Evolutionary conservation across 2,797 vertebrate genomes (phyloP).

Genomic region (Protosalanx chinensis): DNA sequence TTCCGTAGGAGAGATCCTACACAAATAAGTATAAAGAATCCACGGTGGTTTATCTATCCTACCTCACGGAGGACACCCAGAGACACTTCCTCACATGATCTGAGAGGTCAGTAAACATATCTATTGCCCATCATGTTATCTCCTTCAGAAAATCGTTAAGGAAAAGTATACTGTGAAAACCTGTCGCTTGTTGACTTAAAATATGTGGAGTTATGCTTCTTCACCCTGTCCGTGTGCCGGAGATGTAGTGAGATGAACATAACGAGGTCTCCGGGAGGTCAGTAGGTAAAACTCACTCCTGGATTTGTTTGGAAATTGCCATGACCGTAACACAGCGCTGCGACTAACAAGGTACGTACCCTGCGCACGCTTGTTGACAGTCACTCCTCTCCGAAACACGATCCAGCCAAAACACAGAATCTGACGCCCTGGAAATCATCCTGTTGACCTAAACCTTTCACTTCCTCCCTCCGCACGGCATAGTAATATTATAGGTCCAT

Average conservation of each 20-base stretch:
- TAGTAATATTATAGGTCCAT: too few relatives aligned
- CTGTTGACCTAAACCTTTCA: background rate
- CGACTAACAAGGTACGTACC: constrained; percentile 12
- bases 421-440: background rate
- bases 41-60: background rate
- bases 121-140: background rate
- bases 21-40: background rate
- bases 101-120: background rate
- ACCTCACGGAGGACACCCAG: background rate
- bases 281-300: constrained; percentile 3
- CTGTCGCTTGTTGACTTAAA: constrained; percentile 16
- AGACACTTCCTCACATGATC: background rate
- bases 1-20: too few relatives aligned
- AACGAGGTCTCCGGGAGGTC: constrained; percentile 20
- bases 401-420: background rate
- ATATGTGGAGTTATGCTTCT: background rate
- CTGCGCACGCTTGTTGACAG: constrained; percentile 4
- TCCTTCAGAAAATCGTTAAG: background rate
- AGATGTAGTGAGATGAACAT: constrained; percentile 7
- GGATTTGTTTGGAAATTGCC: background rate
- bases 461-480: too few relatives aligned
- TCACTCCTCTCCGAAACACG: background rate
- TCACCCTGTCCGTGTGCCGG: background rate
- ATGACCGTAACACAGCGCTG: background rate
- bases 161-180: background rate